Base-by-base conservation (phyloP, 23 tunicate species). In the Halocynthia aurantium region DNA sequence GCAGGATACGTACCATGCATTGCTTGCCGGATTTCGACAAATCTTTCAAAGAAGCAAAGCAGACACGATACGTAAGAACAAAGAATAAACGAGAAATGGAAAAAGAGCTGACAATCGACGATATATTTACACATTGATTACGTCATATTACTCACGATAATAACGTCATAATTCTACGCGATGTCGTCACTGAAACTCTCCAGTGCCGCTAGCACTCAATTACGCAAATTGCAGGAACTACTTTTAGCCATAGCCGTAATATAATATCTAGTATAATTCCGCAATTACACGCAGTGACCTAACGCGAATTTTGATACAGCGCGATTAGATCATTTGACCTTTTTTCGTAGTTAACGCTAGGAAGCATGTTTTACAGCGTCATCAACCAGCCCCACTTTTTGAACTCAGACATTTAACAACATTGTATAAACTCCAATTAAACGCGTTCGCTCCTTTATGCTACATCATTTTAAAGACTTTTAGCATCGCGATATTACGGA, bases 81-180 rank as follows among this genome's bases (percentile, higher is more conserved):
- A 84, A 80, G 63, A 52, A 89, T 20, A 84, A 84, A 57, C 62
- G 96, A 69, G 96, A 89, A 13, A 73, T 89, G 50, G 96, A 89
- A 51, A 74, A 67, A 51, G 82, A 70, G 55, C 77, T 89, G 40
- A 74, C 96, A 6, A 83, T 84, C 70, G 62, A 65, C 44, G 80
- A 89, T 69, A 89, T 89, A 53, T 89, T 89, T 58, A 50, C 57
- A 6, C 78, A 31, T 31, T 31, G 44, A 31, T 31, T 31, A 31
- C 44, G 44, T 31, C 44, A 31, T 31, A 31, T 31, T 31, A 31
- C 44, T 31, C 4, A 31, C 44, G 44, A 31, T 31, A 0, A 0
- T 4, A 31, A 31, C 44, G 44, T 31, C 44, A 31, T 31, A 31
- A 31, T 31, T 31, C 44, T 31, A 31, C 44, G 44, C 44, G 44